Base-by-base conservation (phyloP, 2,797 vertebrate species). In the Jordanella pulchra region DNA sequence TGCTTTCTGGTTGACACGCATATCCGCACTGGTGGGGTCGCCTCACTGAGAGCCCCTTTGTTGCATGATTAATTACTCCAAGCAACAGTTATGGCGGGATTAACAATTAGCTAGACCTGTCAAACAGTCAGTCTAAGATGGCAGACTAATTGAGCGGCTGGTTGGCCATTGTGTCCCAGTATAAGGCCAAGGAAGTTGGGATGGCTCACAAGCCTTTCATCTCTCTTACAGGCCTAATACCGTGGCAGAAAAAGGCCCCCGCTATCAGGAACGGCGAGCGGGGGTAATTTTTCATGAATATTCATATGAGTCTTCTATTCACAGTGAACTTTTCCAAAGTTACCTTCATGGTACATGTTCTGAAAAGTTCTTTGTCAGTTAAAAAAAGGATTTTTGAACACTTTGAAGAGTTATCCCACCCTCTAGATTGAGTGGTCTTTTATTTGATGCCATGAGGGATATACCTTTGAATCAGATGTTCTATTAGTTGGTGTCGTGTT, bases 21-120 rank as follows among this genome's bases (percentile, higher is more conserved):
- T 50, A 70, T 94, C 93, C 89, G 84, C 92, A 91, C 93, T 91
- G 91, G 93, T 94, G 93, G 79, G 93, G 93, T 94, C 90, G 93
- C 92, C 91, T 90, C 91, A 85, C 94, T 91, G 91, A 83, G 90
- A 94, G 82, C 82, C 86, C 94, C 94, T 95, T 96, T 96, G 95
- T 95, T 95, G 93, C 95, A 95, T 97, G 96, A 97, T 97, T 97
- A 97, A 98, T 97, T 96, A 95, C 95, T 94, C 93, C 87, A 94
- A 96, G 95, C 93, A 96, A 95, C 96, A 96, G 95, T 97, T 96
- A 95, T 95, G 93, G 91, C 93, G 89, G 95, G 94, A 96, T 97
- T 96, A 96, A 96, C 96, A 97, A 97, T 97, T 97, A 97, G 95
- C 94, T 93, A 90, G 92, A 94, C 94, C 95, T 96, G 96, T 97